These are phyloP conservation scores for Enteromius unitaeniatus DNA, from an alignment of 2,797 vertebrate genomes.

Conservation along the genomic window DNA sequence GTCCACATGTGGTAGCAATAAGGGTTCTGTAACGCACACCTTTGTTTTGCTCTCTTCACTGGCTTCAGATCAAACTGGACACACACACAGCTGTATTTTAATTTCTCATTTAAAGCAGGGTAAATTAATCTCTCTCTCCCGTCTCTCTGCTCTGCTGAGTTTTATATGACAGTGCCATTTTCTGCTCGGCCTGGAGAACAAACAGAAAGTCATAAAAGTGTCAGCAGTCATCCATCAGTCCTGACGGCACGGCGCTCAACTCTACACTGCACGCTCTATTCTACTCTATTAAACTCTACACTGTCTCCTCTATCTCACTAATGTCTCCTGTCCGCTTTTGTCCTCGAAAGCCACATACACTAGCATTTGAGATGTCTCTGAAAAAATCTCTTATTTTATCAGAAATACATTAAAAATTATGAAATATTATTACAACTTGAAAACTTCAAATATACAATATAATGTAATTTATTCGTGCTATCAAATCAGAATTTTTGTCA, in stretches of 20 bases:
- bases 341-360: background rate
- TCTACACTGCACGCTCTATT: background rate
- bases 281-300: conserved; percentile 3
- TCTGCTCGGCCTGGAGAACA: conserved; percentile 67
- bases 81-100: conserved; percentile 44
- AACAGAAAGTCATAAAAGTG: conserved; percentile 70
- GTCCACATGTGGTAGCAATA: conserved; percentile 5
- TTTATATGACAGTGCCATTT: conserved; percentile 73
- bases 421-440: too few relatives aligned
- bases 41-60: conserved; percentile 6
- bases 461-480: too few relatives aligned
- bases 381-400: too few relatives aligned
- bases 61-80: conserved; percentile 33
- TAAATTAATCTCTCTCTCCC: background rate
- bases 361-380: too few relatives aligned
- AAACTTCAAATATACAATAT: too few relatives aligned
- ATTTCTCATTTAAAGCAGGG: conserved; percentile 9
- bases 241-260: background rate
- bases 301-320: background rate
- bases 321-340: background rate
- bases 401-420: too few relatives aligned
- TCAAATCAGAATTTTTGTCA: too few relatives aligned
- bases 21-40: background rate
- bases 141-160: conserved; percentile 60
- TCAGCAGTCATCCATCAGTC: conserved; percentile 66